Conservation (phyloP, 2,888 invertebrate genomes). For the Aelia acuminata region DNA sequence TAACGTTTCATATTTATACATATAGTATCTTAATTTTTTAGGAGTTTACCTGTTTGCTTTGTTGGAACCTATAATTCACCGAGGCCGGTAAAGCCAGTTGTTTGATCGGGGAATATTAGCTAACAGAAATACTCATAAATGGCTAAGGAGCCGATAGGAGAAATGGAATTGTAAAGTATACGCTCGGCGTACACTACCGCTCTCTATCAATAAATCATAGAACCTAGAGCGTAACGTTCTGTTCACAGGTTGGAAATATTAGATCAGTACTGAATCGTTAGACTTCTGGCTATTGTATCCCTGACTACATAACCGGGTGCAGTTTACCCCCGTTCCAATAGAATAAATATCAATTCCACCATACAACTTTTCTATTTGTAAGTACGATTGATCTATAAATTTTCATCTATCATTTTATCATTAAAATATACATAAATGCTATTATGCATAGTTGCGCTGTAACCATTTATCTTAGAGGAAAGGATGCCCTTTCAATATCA, state of each 20-base stretch:
- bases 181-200: neutral
- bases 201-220: neutral
- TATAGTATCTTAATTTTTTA: neutral
- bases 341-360: too few species aligned
- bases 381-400: too few species aligned
- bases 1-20: neutral
- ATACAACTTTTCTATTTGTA: too few species aligned
- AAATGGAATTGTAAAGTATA: neutral
- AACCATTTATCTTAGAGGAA: too few species aligned
- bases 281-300: neutral
- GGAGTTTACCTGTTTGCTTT: neutral
- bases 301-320: neutral
- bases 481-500: too few species aligned
- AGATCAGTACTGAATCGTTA: neutral
- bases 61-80: neutral
- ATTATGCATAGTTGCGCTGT: too few species aligned
- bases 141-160: neutral
- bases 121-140: neutral
- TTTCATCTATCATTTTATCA: too few species aligned
- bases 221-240: neutral
- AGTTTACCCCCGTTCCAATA: neutral
- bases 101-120: slow-evolving; percentile 8
- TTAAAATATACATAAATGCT: too few species aligned
- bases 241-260: neutral
- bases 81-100: neutral